Evolutionary conservation across 2,888 invertebrate genomes (phyloP), one percentile per base, ranked within the genome.

Genomic region (Steinernema scapterisci): DNA sequence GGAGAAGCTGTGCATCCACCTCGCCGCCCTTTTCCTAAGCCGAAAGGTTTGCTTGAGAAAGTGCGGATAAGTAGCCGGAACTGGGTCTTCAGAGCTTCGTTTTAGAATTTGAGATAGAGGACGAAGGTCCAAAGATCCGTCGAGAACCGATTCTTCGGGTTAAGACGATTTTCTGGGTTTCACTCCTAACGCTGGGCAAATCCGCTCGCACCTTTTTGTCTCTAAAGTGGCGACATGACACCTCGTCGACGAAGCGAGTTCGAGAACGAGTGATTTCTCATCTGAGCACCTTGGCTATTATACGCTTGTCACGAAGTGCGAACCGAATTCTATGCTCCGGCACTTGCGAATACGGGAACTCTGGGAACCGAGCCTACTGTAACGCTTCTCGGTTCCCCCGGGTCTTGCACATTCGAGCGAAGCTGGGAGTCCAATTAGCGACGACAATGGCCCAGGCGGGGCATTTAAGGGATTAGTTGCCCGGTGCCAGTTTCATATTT

Each of bases 401-500:
- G 19, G 6, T 21, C 54, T 23, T 6, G 38, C 63, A 31, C 31
- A 25, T 63, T 3, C 13, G 54, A 13, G 54, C 13, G 54, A 54
- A 21, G 54, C 38, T 63, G 7, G 31, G 63, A 21, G 63, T 63
- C 63, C 63, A 63, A 63, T 63, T 63, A 63, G 63, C 27, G 9
- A 27, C 25, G 23, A 63, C 63, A 63, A 63, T 63, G 63, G 63
- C 38, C n/a, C 31, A 9, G 63, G 63, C 63, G 63, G 63, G 63
- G 25, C 63, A 63, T 63, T 63, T 63, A 63, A 63, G 31, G 31
- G 63, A 63, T 63, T 63, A 63, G 63, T 63, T 63, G 63, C 63
- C 25, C 31, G 63, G 31, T 38, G 63, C 63, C 63, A 63, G 63
- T 63, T 63, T 63, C 63, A 25, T 63, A 63, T 63, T 63, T 63